Base-by-base conservation (phyloP, 2,888 invertebrate genomes). In the Chrysina gloriosa region DNA sequence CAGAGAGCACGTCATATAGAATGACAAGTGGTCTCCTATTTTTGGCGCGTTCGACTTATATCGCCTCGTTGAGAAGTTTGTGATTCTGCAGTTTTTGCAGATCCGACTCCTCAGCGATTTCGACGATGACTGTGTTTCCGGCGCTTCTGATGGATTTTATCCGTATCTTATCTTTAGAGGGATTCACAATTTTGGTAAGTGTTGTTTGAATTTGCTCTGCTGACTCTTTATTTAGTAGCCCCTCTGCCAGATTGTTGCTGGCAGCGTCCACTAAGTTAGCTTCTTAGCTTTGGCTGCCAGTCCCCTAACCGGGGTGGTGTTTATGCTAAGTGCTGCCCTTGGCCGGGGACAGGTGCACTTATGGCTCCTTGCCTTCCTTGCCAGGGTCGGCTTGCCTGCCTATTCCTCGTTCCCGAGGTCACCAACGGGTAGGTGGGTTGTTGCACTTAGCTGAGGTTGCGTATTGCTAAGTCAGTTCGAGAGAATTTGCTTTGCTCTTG, bases 21-120 rank as follows among this genome's bases (percentile, higher is more conserved):
- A 68, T 63, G 1, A 68, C 4, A 2, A 63, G 7, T 0, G 64
- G 68, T 9, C 48, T 64, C 5, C 64, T 31, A 14, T 52, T 67
- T n/a, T 27, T 52, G 0, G 52, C 16, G 14, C 3, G 2, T 23
- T 45, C 45, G 1, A 19, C 29, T 23, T 29, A 31, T 1, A 64
- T n/a, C 1, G 16, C 21, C 1, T 23, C 1, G 5, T 7, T 42
- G 1, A 31, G 27, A 1, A 9, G 4, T 52, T 9, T 23, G 11
- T 25, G 2, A 3, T 54, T 34, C 25, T 11, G 2, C 29, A 31
- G 6, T 63, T 27, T 48, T 16, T 1, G 0, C 19, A 19, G 16
- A 14, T 31, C 48, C 19, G 2, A n/a, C n/a, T n/a, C 11, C 11
- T 61, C 61, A 0, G 16, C 63, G 2, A 19, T 52, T 11, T 52